These are phyloP conservation scores for Hydropotes inermis DNA, from an alignment of 2,113 vertebrate genomes.

Conservation along the genomic window DNA sequence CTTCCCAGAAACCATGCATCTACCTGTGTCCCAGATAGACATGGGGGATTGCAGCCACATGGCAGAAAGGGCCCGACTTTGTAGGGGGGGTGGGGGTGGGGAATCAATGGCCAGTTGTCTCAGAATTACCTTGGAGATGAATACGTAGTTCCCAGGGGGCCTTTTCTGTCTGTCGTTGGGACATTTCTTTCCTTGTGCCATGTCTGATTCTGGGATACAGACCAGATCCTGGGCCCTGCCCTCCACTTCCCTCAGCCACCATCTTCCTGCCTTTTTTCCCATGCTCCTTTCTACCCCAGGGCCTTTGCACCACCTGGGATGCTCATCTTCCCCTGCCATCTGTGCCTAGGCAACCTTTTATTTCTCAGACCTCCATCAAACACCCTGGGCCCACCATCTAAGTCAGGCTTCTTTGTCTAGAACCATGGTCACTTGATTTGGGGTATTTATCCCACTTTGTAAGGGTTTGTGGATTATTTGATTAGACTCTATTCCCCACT, in stretches of 20 bases:
- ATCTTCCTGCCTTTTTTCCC: not conserved
- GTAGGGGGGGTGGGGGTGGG: accelerated
- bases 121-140: not conserved
- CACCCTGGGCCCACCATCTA: too few species aligned
- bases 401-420: not conserved
- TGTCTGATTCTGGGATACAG: not conserved
- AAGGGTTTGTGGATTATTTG: not conserved
- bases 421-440: not conserved
- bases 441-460: not conserved
- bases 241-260: not conserved
- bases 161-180: not conserved
- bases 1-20: not conserved
- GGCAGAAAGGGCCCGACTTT: not conserved
- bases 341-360: not conserved
- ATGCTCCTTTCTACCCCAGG: not conserved
- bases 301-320: not conserved
- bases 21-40: not conserved
- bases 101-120: not conserved
- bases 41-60: not conserved
- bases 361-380: not conserved
- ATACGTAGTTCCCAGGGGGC: accelerated
- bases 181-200: not conserved
- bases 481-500: not conserved
- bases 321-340: not conserved
- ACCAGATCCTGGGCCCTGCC: not conserved